Evolutionary conservation across 35 echinoderm and acorn worm genomes (phyloP).

Genomic region (Heliocidaris erythrogramma): DNA sequence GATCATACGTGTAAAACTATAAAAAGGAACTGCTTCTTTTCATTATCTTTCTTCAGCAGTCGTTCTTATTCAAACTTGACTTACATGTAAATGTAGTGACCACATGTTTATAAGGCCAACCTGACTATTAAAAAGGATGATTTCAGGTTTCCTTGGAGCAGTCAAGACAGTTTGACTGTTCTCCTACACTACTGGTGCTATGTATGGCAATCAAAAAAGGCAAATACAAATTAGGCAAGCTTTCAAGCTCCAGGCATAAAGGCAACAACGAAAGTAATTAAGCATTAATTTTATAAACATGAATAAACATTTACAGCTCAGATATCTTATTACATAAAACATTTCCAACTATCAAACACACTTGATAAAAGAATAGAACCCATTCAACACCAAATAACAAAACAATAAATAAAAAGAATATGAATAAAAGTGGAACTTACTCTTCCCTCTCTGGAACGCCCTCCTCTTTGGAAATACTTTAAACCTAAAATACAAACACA

Average conservation of each 20-base stretch:
- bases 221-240: background rate
- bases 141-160: too few species aligned
- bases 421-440: background rate
- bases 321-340: background rate
- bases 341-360: background rate
- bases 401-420: background rate
- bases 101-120: too few species aligned
- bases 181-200: too few species aligned
- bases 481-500: background rate
- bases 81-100: too few species aligned
- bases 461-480: slow-evolving; percentile 17
- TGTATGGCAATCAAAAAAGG: too few species aligned
- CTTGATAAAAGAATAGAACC: background rate
- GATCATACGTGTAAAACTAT: too few species aligned
- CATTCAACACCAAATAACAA: background rate
- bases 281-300: background rate
- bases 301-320: background rate
- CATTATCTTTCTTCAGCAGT: too few species aligned
- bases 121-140: too few species aligned
- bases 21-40: too few species aligned
- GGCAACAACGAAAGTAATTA: background rate
- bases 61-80: too few species aligned
- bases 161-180: too few species aligned
- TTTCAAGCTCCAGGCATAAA: background rate
- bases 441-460: background rate